Percentiles rank a stretch among this genome's conserved stretches.
Conservation (phyloP, 2,797 vertebrate genomes). For the Sebastes trivittatus region DNA sequence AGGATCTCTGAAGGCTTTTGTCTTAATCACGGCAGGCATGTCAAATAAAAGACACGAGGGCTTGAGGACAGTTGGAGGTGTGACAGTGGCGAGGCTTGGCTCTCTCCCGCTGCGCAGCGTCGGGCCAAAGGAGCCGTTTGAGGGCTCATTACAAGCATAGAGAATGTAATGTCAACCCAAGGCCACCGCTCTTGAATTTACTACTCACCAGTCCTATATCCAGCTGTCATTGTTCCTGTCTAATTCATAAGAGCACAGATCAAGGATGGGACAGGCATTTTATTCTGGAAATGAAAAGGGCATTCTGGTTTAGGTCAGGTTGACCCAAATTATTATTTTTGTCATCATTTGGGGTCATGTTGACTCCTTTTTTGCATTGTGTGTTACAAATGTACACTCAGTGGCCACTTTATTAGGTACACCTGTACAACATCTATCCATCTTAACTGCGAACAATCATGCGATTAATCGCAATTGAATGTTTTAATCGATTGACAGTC, state of each 20-base stretch:
- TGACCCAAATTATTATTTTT: conserved; percentile 9
- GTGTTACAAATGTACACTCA: neutral
- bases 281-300: conserved; percentile 30
- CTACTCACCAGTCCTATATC: conserved; percentile 58
- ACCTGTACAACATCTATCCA: neutral
- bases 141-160: conserved; percentile 76
- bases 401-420: neutral
- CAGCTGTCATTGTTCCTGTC: conserved; percentile 70
- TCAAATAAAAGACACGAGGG: conserved; percentile 72
- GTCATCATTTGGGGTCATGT: neutral
- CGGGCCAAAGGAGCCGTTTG: conserved; percentile 59
- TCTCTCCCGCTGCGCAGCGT: conserved; percentile 30
- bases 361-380: neutral
- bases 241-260: conserved; percentile 62
- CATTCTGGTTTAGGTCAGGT: conserved; percentile 25
- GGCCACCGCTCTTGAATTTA: conserved; percentile 73
- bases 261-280: conserved; percentile 52
- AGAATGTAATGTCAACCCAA: conserved; percentile 78
- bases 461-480: too few species aligned
- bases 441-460: too few species aligned
- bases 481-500: too few species aligned
- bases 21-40: conserved; percentile 76
- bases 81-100: conserved; percentile 54
- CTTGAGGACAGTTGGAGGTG: conserved; percentile 70
- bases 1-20: conserved; percentile 73